phyloP scores from a whole-genome alignment of 2,888 invertebrate genomes.

The Cosmia pyralina region DNA sequence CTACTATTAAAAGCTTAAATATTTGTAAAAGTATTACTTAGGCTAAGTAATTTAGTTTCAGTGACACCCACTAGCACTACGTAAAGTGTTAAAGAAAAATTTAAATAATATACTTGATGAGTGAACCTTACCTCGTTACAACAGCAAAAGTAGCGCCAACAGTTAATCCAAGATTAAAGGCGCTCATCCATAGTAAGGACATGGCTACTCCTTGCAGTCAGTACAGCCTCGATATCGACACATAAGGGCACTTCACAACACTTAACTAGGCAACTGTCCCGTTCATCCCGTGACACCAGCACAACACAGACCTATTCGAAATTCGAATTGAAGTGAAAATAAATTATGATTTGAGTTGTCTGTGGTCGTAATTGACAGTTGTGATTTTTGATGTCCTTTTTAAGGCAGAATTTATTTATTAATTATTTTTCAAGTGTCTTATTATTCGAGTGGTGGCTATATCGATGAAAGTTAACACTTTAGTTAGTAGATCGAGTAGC shows the following conservation, averaged over 20 bases:
- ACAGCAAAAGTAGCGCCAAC: constrained; percentile 91
- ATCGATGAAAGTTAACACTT: constrained; percentile 26
- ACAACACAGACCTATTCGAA: constrained; percentile 66
- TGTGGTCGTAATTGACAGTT: no score
- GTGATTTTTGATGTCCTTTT: constrained; percentile 24
- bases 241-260: constrained; percentile 35
- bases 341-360: background rate
- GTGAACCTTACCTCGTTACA: constrained; percentile 89
- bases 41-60: background rate
- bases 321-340: constrained; percentile 15
- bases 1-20: background rate
- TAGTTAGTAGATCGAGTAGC: constrained; percentile 61
- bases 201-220: constrained; percentile 78
- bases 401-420: constrained; percentile 7
- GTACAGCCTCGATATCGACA: constrained; percentile 57
- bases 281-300: constrained; percentile 62
- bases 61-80: no score
- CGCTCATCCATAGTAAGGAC: constrained; percentile 92
- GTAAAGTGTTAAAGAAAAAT: background rate
- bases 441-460: background rate
- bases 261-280: constrained; percentile 35
- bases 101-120: background rate
- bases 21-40: background rate
- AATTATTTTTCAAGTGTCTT: background rate
- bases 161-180: constrained; percentile 91